Evolutionary conservation across 2,888 invertebrate genomes (phyloP), one percentile per base, ranked within the genome.

Genomic region (Melipona beecheii): DNA sequence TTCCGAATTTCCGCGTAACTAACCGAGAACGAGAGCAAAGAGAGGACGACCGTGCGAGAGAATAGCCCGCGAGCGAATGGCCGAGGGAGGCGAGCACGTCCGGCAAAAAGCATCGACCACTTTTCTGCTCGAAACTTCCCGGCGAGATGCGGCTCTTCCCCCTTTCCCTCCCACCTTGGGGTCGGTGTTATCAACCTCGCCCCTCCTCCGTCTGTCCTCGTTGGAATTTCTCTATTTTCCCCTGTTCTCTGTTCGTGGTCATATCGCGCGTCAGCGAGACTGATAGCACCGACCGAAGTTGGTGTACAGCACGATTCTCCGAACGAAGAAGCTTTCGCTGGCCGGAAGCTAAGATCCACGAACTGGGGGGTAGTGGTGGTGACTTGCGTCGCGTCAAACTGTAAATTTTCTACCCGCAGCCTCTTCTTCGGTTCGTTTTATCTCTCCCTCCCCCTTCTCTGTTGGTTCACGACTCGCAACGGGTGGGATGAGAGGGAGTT

Each of bases 121-220:
- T 84, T 78, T 86, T 81, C 81, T 50, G 70, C 74, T 76, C 43
- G 76, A 81, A 86, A 86, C 80, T 86, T 86, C 71, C 78, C 72
- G 69, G 54, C n/a, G 58, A 58, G 19, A 21, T 54, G 64, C 56
- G 31, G 31, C 2, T n/a, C 24, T 5, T 24, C 15, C 56, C 58
- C 60, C 50, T 60, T 68, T 70, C 74, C 50, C 56, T 31, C 15
- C 43, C 43, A 43, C 43, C 2, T 43, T 11, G 43, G 43, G 11
- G 9, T 43, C 43, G 43, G 24, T 52, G n/a, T 71, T 56, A n/a
- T 74, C 70, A 74, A 69, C 69, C 62, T 27, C 21, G 60, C 17
- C 13, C 72, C 65, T 31, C 19, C n/a, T 31, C 19, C n/a, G 15
- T 43, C 13, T 49, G 15, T 11, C 24, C 56, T 31, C 24, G n/a